phyloP scores from a whole-genome alignment of 2,113 vertebrate species.

The Amblyopsis rosae region DNA sequence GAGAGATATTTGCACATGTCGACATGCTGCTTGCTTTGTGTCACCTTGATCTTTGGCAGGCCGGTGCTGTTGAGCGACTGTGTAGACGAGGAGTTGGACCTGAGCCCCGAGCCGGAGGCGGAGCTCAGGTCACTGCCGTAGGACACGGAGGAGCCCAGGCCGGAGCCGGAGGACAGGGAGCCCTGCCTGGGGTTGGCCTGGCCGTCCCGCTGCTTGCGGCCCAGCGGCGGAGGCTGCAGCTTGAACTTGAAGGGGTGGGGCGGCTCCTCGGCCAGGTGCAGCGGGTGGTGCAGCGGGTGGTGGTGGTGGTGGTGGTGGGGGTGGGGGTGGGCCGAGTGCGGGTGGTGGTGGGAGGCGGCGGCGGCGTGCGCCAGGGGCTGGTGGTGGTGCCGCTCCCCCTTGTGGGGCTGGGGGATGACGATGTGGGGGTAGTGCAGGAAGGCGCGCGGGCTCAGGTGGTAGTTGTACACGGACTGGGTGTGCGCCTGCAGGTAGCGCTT shows the following conservation, averaged over 20 bases:
- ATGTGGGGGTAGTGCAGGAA: slow-evolving; percentile 91
- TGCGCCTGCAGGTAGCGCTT: slow-evolving; percentile 92
- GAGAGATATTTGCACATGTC: no score
- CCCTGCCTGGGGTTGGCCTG: slow-evolving; percentile 62
- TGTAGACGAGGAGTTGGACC: slow-evolving; percentile 76
- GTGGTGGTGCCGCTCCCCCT: slow-evolving; percentile 69
- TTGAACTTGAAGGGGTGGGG: slow-evolving; percentile 89
- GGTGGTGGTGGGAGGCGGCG: slow-evolving; percentile 62
- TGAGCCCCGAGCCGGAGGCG: slow-evolving; percentile 71
- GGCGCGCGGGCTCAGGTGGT: slow-evolving; percentile 89
- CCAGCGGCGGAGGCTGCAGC: slow-evolving; percentile 87
- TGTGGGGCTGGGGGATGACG: slow-evolving; percentile 86
- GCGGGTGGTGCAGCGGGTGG: slow-evolving; percentile 67
- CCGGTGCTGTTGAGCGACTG: slow-evolving; percentile 78
- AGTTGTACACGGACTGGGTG: slow-evolving; percentile 91
- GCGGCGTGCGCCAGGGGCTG: slow-evolving; percentile 53
- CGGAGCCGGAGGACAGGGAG: slow-evolving; percentile 71
- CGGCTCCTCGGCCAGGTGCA: slow-evolving; percentile 75
- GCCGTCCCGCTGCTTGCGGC: slow-evolving; percentile 82
- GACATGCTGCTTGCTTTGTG: neutral
- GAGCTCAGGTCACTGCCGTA: slow-evolving; percentile 79
- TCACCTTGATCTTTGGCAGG: slow-evolving; percentile 86
- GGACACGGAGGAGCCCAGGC: slow-evolving; percentile 76
- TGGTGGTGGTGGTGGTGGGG: slow-evolving; percentile 58
- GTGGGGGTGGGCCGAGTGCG: slow-evolving; percentile 59